phyloP scores from a whole-genome alignment of 2,113 vertebrate species.

The Pyrgilauda ruficollis region DNA sequence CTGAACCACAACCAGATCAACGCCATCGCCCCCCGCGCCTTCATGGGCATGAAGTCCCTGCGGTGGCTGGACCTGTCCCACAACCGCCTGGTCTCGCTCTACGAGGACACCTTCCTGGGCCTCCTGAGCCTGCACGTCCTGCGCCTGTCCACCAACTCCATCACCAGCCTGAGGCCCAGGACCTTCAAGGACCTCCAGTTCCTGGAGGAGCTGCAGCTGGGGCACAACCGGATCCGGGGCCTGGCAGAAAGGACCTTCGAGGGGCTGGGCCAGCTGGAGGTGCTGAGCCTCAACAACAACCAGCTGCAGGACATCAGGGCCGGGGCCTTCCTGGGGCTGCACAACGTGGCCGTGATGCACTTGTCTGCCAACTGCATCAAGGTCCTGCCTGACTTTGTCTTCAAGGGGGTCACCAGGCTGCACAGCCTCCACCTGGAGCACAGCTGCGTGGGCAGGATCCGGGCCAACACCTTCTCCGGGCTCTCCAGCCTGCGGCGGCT shows the following conservation, averaged over 20 bases:
- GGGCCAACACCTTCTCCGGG: slow-evolving; percentile 77
- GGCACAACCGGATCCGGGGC: slow-evolving; percentile 83
- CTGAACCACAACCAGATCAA: slow-evolving; percentile 88
- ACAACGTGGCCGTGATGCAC: slow-evolving; percentile 88
- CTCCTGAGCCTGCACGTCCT: slow-evolving; percentile 88
- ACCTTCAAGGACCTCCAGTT: slow-evolving; percentile 92
- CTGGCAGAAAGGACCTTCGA: slow-evolving; percentile 85
- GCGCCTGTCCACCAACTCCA: slow-evolving; percentile 88
- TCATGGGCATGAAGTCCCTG: slow-evolving; percentile 88
- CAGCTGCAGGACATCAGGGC: slow-evolving; percentile 83
- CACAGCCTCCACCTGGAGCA: slow-evolving; percentile 94
- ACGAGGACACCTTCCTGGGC: slow-evolving; percentile 89
- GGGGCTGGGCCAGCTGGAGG: slow-evolving; percentile 87
- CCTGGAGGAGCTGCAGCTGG: slow-evolving; percentile 89
- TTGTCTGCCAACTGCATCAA: slow-evolving; percentile 88
- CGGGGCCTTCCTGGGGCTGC: slow-evolving; percentile 83
- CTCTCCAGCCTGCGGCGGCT: slow-evolving; percentile 87
- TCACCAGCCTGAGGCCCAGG: slow-evolving; percentile 77
- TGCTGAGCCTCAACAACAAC: slow-evolving; percentile 88
- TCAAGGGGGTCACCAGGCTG: slow-evolving; percentile 83
- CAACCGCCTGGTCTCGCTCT: slow-evolving; percentile 82
- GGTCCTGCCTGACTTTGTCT: slow-evolving; percentile 80
- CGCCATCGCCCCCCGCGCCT: slow-evolving; percentile 85
- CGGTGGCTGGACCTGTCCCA: slow-evolving; percentile 94
- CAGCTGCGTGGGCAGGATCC: slow-evolving; percentile 83